Evolutionary conservation across 2,888 invertebrate genomes (phyloP), one percentile per base, ranked within the genome.

Genomic region (Himalopsyche tibetana): DNA sequence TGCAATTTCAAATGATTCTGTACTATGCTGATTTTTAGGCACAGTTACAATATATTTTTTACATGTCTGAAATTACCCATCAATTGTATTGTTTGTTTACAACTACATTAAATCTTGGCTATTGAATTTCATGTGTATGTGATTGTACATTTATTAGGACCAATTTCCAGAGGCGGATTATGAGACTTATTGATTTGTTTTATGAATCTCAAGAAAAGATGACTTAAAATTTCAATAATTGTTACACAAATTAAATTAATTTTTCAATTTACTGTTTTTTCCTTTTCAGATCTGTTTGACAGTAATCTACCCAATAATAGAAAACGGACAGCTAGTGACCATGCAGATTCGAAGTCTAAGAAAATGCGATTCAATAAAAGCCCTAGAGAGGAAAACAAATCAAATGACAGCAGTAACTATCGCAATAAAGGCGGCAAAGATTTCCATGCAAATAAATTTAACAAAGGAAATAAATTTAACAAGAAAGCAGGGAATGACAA

Each of bases 201-300:
- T 36, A 17, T 15, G 12, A 45, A 45, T 45, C 45, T 45, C 8
- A 8, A 9, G 45, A 45, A 45, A 45, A 45, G 8, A 45, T 45
- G 45, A 55, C 56, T 55, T 28, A 19, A 15, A 69, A 15, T 56
- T 38, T 5, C 28, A n/a, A 63, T 9, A 17, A 11, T 82, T 82
- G 36, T 36, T n/a, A 55, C 0, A 82, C 17, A 17, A n/a, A 56
- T 56, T 45, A 8, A 56, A 2, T 51, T 40, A 19, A 51, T 36
- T 15, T 38, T 38, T 15, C 15, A 55, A 55, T 55, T 56, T n/a
- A 56, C 45, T 6, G 36, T 80, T 11, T 55, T 40, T 56, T 42
- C 40, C 38, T 42, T 82, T 51, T 2, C 81, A 88, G 87, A 88
- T 85, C 42, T 88, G 9, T 88, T 88, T 81, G 83, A 85, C 28